phyloP scores from a whole-genome alignment of 2,888 invertebrate species.

The Eilema griseolum region DNA sequence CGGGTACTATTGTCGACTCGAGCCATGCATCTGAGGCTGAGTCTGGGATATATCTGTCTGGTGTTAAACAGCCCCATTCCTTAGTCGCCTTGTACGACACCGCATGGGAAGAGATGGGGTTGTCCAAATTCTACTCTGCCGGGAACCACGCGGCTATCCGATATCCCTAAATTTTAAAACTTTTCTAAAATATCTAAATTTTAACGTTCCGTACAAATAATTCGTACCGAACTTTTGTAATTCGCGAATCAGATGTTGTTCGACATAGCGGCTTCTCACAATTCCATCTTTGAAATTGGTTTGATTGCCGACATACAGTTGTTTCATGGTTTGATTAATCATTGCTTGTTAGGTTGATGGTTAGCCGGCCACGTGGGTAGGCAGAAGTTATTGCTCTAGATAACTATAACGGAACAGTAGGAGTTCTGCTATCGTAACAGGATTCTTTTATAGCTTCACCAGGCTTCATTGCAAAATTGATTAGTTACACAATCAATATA shows the following conservation, averaged over 20 bases:
- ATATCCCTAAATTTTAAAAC: too few relatives aligned
- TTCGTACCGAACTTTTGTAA: constrained; percentile 5
- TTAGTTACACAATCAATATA: constrained; percentile 11
- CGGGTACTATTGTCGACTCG: too few relatives aligned
- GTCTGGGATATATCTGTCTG: too few relatives aligned
- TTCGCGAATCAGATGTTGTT: constrained; percentile 11
- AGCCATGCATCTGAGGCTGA: too few relatives aligned
- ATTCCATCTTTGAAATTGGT: constrained; percentile 17
- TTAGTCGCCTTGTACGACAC: too few relatives aligned
- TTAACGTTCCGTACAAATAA: not conserved
- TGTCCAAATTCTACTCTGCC: too few relatives aligned
- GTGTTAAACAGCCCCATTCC: too few relatives aligned
- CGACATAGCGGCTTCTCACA: constrained; percentile 20
- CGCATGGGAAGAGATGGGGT: too few relatives aligned
- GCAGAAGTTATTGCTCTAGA: constrained; percentile 24
- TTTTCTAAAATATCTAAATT: too few relatives aligned
- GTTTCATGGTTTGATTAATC: constrained; percentile 26
- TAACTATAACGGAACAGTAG: constrained; percentile 22
- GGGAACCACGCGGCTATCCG: too few relatives aligned
- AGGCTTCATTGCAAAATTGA: constrained; percentile 14
- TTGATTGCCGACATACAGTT: constrained; percentile 19
- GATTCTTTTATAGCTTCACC: constrained; percentile 9
- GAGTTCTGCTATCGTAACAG: constrained; percentile 16
- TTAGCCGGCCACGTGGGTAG: constrained; percentile 7
- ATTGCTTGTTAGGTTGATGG: constrained; percentile 22